Evolutionary conservation across 1,140 invertebrate species (phyloP), one percentile per base, ranked within the genome.

Genomic region (Archegozetes longisetosus): DNA sequence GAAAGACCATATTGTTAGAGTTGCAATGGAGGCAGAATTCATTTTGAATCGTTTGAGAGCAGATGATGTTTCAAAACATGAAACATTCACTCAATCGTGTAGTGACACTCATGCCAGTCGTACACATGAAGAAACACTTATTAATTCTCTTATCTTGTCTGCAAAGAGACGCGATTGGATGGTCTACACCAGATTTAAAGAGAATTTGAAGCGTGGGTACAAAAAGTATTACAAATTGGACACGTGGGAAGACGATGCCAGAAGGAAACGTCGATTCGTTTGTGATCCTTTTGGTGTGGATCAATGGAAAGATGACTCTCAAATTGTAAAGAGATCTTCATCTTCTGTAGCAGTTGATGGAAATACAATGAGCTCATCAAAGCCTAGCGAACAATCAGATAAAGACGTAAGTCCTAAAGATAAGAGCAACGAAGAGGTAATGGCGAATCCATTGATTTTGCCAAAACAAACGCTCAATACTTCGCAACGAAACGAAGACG

Each of bases 1-100:
- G 83, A 85, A 97, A 72, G 95, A 99, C 76, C 95, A 99, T 73
- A 97, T 98, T 69, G 92, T 98, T 17, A 77, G 95, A 61, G 95
- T 99, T 25, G 95, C 95, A n/a, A 98, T 98, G 73, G 96, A 99
- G 75, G 95, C 96, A 0, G 95, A 98, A 74, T 98, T 98, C 72
- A 98, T 99, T 69, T 73, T 98, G 60, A 98, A 98, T 72, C 78
- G 94, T 66, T 95, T 98, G 88, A 76, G 95, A 67, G 95, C 95
- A 27, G 95, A 98, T 72, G 94, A 99, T 77, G 94, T 98, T 1
- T 77, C 97, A 28, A 98, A 98, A 76, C 93, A 98, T 75, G 90
- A 92, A 13, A 90, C 97, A 74, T 98, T 98, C n/a, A 52, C 27
- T 17, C 22, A 46, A 12, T 9, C 48, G 2, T 61, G 51, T 54